Base-by-base conservation (phyloP, 2,888 invertebrate genomes). In the Eupsilia transversa region DNA sequence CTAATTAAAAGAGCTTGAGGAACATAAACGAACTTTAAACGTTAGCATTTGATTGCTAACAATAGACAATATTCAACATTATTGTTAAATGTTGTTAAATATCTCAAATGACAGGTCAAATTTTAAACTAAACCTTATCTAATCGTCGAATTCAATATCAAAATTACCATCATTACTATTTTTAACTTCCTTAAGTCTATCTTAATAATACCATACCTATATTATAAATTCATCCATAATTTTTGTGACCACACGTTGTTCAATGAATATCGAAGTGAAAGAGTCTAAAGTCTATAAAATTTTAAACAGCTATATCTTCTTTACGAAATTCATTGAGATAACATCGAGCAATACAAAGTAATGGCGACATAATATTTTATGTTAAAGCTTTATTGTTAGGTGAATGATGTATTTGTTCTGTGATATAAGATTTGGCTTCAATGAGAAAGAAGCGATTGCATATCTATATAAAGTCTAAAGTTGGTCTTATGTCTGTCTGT, bases 321-420 rank as follows among this genome's bases (percentile, higher is more conserved):
- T 86, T 81, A 82, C 74, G 59, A 85, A 84, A 80, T 82, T 79
- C 78, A 85, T 88, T 87, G 67, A 85, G 82, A 84, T 86, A 83
- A 74, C 79, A 78, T 84, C 68, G 59, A 74, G 67, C 76, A 59
- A 81, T 81, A 72, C 63, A 74, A 71, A 80, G 49, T 86, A 84
- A 87, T 84, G 79, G 72, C 74, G 49, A 80, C 82, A 72, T 88
- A 72, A 84, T 77, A 84, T 86, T 88, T 86, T 79, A 86, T 82
- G 80, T 59, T 23, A 27, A 70, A 72, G 64, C 57, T 82, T 87
- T 83, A 86, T 83, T 83, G 64, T 80, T 81, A 82, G 75, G 54
- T 64, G n/a, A 57, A 78, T 78, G 79, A 84, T 82, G 74, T 87
- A 80, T 87, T 84, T 87, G 83, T 78, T 79, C 76, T 86, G 63